Evolutionary conservation across 2,113 vertebrate genomes (phyloP), one percentile per base, ranked within the genome.

Genomic region (Sapayoa aenigma): DNA sequence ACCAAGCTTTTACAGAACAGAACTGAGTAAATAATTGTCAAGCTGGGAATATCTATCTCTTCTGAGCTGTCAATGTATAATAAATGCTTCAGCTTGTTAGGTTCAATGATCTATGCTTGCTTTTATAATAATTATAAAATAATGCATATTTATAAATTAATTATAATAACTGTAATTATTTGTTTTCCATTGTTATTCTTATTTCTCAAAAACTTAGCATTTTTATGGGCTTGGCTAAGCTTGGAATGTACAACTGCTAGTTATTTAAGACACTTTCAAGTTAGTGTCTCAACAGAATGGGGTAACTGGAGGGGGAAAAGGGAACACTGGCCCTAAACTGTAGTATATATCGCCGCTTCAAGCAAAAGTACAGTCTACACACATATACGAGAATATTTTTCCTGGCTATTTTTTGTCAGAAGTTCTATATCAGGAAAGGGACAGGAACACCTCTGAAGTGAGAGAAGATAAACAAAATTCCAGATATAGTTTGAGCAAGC

Each of bases 371-470:
- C 14, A 22, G 47, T 69, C 75, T 42, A 88, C 79, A 92, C 72
- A 60, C 3, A 10, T 33, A 27, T 55, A 79, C 0, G 0, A 63
- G 53, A 92, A 80, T 83, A 42, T 88, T 46, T 62, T 93, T 92
- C 71, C 88, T 90, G 63, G 85, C 75, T 85, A 42, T 55, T 77
- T 95, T 91, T 92, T 80, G 88, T 92, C 88, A 77, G 33, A 79
- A 93, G 6, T 58, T 69, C 69, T 50, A 37, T 42, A 39, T 59
- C 14, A 20, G 24, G 42, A 62, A 85, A 86, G 53, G 84, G 28
- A 59, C 44, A 95, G 35, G 77, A 96, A 63, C 68, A 86, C 88
- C 72, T 88, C 60, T 53, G 82, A 93, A 92, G n/a, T 16, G 22
- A 16, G 17, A 88, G 59, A 67, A 46, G 16, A 87, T 30, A 92